Base-by-base conservation (phyloP, 2,888 invertebrate species). In the Silvanus unidentatus region DNA sequence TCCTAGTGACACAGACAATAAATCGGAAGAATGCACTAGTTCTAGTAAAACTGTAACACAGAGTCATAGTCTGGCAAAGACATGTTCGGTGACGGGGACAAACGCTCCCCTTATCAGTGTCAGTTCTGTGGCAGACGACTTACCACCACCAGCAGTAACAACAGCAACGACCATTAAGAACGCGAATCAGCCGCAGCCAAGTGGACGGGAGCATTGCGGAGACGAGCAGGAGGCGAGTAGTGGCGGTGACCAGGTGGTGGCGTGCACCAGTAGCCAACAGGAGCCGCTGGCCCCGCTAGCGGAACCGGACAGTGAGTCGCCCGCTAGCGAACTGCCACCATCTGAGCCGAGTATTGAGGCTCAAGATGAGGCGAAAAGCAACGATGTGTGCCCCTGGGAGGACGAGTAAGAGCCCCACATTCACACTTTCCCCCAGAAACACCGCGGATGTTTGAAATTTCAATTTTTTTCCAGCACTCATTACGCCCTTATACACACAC, bases 331-430 rank as follows among this genome's bases (percentile, higher is more conserved):
- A 62, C 73, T 75, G 67, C 77, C 77, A 65, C 77, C 77, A 66
- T 56, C 58, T n/a, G 57, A 58, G 43, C 40, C 46, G 10, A 52
- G 42, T 15, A 40, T 35, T 11, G 48, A 41, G 38, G 50, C 38
- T 28, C 54, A 53, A 40, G 66, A 70, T 58, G 73, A 73, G 54
- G 64, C 72, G 48, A 80, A 83, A 73, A 80, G 81, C 73, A 88
- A 86, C 74, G 88, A 90, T 74, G 84, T 92, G 69, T 93, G 92
- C 77, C 92, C 92, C 46, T 93, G 93, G 92, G 92, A 92, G 80
- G 90, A 92, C 76, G 91, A 92, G 92, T 92, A 80, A 88, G 22
- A 22, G 3, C 22, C 22, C 22, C 91, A 87, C 73, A 32, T 22
- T 44, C 22, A n/a, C n/a, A 22, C 22, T 22, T 22, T 22, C 22